Conservation (phyloP, 1,140 invertebrate genomes). For the Ceratosolen fusciceps region DNA sequence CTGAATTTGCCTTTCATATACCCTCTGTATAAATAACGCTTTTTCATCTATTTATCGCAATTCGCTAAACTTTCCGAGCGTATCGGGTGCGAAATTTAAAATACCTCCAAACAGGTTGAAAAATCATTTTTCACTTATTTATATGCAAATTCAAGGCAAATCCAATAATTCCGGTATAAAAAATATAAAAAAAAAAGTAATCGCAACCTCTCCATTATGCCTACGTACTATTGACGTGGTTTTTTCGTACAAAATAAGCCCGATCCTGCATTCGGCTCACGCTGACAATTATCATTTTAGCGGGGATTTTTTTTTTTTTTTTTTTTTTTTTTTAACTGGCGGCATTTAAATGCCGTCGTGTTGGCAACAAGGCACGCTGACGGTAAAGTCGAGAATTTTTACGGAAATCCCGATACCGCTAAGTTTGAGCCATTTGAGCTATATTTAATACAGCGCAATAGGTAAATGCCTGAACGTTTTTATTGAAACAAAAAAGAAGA, state of each 20-base stretch:
- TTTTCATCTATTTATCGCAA: neutral
- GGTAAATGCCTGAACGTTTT: too few relatives aligned
- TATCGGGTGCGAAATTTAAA: neutral
- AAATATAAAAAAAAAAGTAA: too few relatives aligned
- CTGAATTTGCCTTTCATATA: neutral
- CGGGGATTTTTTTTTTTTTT: neutral
- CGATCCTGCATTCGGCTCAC: neutral
- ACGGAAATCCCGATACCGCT: too few relatives aligned
- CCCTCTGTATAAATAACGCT: neutral
- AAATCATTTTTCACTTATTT: neutral
- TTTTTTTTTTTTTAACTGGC: neutral
- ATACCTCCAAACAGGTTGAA: neutral
- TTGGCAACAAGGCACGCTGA: too few relatives aligned
- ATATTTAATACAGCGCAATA: too few relatives aligned
- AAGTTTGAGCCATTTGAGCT: too few relatives aligned
- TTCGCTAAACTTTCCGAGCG: neutral
- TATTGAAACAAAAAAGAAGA: too few relatives aligned
- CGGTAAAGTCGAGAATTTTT: too few relatives aligned
- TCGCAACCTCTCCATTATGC: too few relatives aligned
- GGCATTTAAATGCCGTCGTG: too few relatives aligned
- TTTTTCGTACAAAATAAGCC: too few relatives aligned
- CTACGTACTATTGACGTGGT: neutral
- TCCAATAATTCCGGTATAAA: neutral
- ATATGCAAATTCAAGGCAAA: neutral
- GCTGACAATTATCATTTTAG: neutral